Evolutionary conservation across 2,888 invertebrate species (phyloP).

Genomic region (Trypoxylon attenuatum): DNA sequence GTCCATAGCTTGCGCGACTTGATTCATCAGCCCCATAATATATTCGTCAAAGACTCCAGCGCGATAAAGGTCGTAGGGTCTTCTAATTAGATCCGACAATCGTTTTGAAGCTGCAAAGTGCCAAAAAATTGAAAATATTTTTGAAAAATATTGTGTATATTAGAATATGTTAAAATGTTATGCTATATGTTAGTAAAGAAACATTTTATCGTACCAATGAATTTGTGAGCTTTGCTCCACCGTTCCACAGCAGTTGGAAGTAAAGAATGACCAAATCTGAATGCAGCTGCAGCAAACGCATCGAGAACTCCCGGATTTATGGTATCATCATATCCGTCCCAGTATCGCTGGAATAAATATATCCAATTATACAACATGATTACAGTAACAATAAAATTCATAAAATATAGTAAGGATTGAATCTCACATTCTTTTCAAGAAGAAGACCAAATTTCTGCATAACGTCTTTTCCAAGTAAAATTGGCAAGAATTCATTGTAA

Average conservation of each 20-base stretch:
- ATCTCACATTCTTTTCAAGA: slow-evolving; percentile 83
- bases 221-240: slow-evolving; percentile 96
- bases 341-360: slow-evolving; percentile 75
- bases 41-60: slow-evolving; percentile 94
- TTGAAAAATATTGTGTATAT: not conserved
- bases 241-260: slow-evolving; percentile 93
- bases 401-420: too few relatives aligned
- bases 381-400: not conserved
- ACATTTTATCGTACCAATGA: slow-evolving; percentile 81
- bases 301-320: slow-evolving; percentile 93
- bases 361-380: not conserved
- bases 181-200: not conserved
- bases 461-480: slow-evolving; percentile 90
- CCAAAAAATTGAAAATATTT: not conserved
- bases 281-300: slow-evolving; percentile 93
- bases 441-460: slow-evolving; percentile 93
- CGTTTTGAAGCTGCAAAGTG: slow-evolving; percentile 85
- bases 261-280: slow-evolving; percentile 93
- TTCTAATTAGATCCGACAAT: slow-evolving; percentile 89
- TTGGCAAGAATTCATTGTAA: slow-evolving; percentile 92
- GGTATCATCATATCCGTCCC: slow-evolving; percentile 88
- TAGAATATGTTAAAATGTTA: not conserved
- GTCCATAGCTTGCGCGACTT: slow-evolving; percentile 96
- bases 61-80: slow-evolving; percentile 92
- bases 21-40: slow-evolving; percentile 94